Base-by-base conservation (phyloP, 2,113 vertebrate species). In the Neopipo cinnamomea region DNA sequence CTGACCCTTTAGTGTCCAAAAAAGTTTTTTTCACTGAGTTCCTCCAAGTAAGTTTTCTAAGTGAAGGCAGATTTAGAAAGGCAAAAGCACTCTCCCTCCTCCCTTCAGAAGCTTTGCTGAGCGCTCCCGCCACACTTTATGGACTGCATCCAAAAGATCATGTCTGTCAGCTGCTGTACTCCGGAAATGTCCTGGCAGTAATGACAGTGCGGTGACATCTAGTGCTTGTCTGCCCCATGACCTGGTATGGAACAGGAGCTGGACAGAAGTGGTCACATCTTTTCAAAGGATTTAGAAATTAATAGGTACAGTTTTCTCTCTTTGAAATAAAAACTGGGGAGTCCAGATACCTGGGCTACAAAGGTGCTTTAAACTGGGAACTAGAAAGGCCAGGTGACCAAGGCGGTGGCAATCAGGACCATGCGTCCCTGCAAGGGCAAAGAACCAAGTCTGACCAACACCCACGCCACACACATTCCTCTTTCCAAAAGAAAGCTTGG, bases 391-490 rank as follows among this genome's bases (percentile, higher is more conserved):
- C 55, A 39, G 25, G 55, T 74, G 55, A 46, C 41, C 22, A 44
- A 56, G 13, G 25, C n/a, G 31, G 31, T 44, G 55, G 50, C 46
- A 85, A 87, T 24, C 33, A 84, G 65, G 18, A 49, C 27, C 1
- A 1, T 3, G 8, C 5, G 1, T 14, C 55, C 46, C 70, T 46
- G 20, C 23, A 70, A 12, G 0, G 0, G 30, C 4, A 42, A 79
- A 52, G 42, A 85, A 50, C 3, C 2, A 85, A 52, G 21, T 49
- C 41, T 67, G 68, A 46, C 25, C 46, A 73, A 41, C 31, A 53
- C 39, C 37, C 30, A n/a, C 23, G 14, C 35, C 30, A 9, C 19
- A 44, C 2, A 12, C 21, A 31, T 49, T 47, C 24, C 30, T 65
- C 58, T 27, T 88, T 44, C 46, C 33, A 3, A 14, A 59, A 74